These are phyloP conservation scores for Osmerus mordax DNA, from an alignment of 2,113 vertebrate genomes.

Conservation along the genomic window DNA sequence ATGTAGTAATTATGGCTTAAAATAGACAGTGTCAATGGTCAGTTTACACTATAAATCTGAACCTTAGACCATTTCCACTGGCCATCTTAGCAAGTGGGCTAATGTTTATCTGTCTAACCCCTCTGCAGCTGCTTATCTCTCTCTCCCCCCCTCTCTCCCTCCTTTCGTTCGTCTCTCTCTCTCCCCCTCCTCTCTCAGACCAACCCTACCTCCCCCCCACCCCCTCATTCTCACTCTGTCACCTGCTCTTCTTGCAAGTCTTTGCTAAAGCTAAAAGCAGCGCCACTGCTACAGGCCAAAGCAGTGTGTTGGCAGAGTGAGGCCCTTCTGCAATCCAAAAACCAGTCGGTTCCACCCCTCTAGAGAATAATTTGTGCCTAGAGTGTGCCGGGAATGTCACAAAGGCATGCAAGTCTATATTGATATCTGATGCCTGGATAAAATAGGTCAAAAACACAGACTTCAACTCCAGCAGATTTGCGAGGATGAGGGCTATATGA, in stretches of 20 bases:
- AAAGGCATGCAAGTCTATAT: too few species aligned
- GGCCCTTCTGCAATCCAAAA: too few species aligned
- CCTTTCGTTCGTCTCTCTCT: background rate
- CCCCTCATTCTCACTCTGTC: background rate
- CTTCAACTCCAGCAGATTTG: too few species aligned
- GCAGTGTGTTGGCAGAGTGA: background rate
- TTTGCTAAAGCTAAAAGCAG: background rate
- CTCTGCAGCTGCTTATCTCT: conserved; percentile 7
- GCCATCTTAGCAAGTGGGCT: conserved; percentile 10
- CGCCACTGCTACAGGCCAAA: background rate
- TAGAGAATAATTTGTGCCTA: too few species aligned
- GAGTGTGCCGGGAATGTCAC: too few species aligned
- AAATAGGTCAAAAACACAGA: too few species aligned
- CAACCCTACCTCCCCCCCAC: background rate
- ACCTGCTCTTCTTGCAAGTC: conserved; percentile 5
- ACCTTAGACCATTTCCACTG: conserved; percentile 15
- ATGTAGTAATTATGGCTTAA: conserved; percentile 6
- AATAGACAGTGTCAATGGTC: conserved; percentile 17
- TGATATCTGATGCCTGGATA: too few species aligned
- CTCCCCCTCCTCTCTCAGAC: background rate
- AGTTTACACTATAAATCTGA: conserved; percentile 7
- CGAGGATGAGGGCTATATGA: too few species aligned
- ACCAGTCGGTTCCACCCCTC: too few species aligned
- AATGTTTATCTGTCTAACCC: conserved; percentile 5
- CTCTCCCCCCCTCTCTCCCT: background rate